phyloP scores from a whole-genome alignment of 2,888 invertebrate genomes.

The Chelonus formosanus region DNA sequence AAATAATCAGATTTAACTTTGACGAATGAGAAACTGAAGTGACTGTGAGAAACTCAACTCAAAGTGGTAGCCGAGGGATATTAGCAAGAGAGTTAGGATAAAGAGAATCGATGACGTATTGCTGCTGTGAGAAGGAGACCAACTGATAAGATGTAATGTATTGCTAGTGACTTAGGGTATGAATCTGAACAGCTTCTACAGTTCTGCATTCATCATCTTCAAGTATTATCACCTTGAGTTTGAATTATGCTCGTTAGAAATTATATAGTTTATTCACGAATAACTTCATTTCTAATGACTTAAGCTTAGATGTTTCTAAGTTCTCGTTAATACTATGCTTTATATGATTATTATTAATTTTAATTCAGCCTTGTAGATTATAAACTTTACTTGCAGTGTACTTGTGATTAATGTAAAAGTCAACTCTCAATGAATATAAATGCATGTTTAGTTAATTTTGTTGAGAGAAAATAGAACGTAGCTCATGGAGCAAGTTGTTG shows the following conservation, averaged over 20 bases:
- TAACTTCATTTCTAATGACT: background rate
- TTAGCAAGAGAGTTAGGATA: conserved; percentile 4
- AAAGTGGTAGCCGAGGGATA: background rate
- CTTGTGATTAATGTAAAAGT: too few species aligned
- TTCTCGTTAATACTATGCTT: background rate
- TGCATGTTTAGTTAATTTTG: too few species aligned
- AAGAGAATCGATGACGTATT: conserved; percentile 28
- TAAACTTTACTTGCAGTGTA: background rate
- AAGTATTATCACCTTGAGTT: conserved; percentile 8
- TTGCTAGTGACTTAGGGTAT: background rate
- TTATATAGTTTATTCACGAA: conserved; percentile 4
- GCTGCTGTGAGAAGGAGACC: background rate
- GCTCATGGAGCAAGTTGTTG: too few species aligned
- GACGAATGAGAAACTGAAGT: conserved; percentile 40
- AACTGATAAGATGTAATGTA: background rate
- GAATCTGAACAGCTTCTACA: conserved; percentile 20
- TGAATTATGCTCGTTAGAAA: conserved; percentile 24
- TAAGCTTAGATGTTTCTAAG: background rate
- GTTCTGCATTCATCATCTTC: conserved; percentile 24
- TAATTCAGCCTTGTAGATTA: background rate
- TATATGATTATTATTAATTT: background rate
- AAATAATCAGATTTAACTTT: conserved; percentile 44
- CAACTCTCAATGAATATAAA: too few species aligned
- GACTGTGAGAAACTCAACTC: background rate
- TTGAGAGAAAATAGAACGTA: too few species aligned